Evolutionary conservation across 2,888 invertebrate genomes (phyloP), one percentile per base, ranked within the genome.

Genomic region (Tachina lurida): DNA sequence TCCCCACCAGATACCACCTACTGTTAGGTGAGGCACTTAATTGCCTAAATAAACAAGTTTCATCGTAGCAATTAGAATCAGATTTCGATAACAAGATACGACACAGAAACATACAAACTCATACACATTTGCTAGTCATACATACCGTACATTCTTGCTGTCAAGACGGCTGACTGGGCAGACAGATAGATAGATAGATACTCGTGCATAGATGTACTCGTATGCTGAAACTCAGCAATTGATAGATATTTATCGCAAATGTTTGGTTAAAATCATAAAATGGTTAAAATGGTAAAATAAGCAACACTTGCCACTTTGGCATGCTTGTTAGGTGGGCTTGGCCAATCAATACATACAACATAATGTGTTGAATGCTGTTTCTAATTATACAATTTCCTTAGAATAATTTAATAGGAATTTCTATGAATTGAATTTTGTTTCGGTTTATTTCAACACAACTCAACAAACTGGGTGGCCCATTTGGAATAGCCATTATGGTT

Each of bases 231-330:
- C 39, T 17, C n/a, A 41, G 54, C 52, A 71, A 79, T 47, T 63
- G 62, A 47, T 71, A 79, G 63, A 71, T 49, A 79, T 83, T 86
- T 86, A 86, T 86, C 86, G 83, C 86, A 79, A 86, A 86, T 83
- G 86, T 83, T 79, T 79, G 73, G 47, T 79, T 76, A 62, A 80
- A 83, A 83, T 65, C 71, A 58, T 77, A 77, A 77, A 73, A 79
- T 71, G 63, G 45, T 71, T 54, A 73, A 74, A 82, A 65, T 77
- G 47, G 17, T 75, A 31, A 77, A 71, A 75, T 75, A 74, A 86
- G 75, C 83, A 86, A 80, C 86, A 86, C 86, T 86, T 86, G 79
- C 86, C 86, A 83, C 83, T 86, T 83, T 86, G 80, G 73, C 79
- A 79, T 70, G 79, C 67, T 80, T 75, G 86, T 86, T 86, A 79